These are phyloP conservation scores for Euplagia quadripunctaria DNA, from an alignment of 2,888 invertebrate genomes.

Conservation along the genomic window DNA sequence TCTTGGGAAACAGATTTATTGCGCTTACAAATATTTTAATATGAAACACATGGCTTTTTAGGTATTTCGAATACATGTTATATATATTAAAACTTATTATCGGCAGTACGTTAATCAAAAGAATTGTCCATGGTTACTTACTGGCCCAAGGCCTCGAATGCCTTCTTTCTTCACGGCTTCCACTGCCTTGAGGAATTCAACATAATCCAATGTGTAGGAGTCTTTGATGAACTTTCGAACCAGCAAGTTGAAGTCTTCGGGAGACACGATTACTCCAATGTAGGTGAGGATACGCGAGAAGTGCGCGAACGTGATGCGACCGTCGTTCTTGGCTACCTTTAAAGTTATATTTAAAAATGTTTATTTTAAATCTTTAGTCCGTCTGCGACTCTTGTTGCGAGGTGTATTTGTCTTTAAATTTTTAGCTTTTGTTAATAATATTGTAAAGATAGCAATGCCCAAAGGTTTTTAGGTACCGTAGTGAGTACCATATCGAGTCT, in stretches of 20 bases:
- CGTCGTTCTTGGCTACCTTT: constrained; percentile 91
- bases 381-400: background rate
- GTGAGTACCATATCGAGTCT: too few relatives aligned
- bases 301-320: constrained; percentile 92
- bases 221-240: constrained; percentile 92
- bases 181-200: constrained; percentile 91
- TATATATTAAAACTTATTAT: background rate
- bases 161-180: constrained; percentile 89
- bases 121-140: constrained; percentile 52
- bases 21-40: too few relatives aligned
- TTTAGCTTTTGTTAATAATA: too few relatives aligned
- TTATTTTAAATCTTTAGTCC: background rate
- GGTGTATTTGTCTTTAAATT: background rate
- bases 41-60: too few relatives aligned
- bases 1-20: too few relatives aligned
- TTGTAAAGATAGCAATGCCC: too few relatives aligned
- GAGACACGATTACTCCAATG: constrained; percentile 89
- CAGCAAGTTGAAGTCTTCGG: constrained; percentile 91
- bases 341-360: background rate
- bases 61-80: too few relatives aligned
- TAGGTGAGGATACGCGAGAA: constrained; percentile 92
- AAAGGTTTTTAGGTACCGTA: too few relatives aligned
- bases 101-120: background rate
- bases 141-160: constrained; percentile 84
- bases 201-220: constrained; percentile 92